Conservation (phyloP, 1,140 invertebrate species). For the Pseudachorutes palmiensis region DNA sequence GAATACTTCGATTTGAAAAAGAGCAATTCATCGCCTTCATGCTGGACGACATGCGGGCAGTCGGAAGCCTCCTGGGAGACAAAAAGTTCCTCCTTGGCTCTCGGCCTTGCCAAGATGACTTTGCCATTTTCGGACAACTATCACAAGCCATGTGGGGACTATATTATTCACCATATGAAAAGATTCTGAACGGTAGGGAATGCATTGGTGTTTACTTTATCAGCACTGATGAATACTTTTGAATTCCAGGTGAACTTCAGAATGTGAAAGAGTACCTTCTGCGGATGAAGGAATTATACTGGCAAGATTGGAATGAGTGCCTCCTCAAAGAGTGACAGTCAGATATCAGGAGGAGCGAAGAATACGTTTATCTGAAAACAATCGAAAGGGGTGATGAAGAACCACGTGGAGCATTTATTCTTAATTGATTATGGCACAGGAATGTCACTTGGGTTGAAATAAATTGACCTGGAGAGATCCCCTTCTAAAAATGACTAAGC, state of each 20-base stretch:
- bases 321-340: too few species aligned
- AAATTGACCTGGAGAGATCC: too few species aligned
- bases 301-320: background rate
- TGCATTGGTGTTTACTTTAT: background rate
- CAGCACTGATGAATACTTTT: background rate
- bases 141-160: background rate
- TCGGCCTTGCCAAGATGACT: background rate
- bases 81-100: background rate
- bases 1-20: slow-evolving; percentile 18
- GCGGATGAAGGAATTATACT: background rate
- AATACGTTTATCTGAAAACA: too few species aligned
- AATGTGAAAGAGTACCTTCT: background rate
- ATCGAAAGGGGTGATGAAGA: too few species aligned
- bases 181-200: background rate
- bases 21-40: slow-evolving; percentile 15
- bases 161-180: background rate
- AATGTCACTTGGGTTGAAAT: too few species aligned
- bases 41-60: background rate
- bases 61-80: background rate
- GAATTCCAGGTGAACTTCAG: background rate
- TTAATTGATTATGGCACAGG: too few species aligned
- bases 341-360: too few species aligned
- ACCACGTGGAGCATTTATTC: too few species aligned
- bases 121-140: background rate
- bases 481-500: too few species aligned